Conservation (phyloP, 2,797 vertebrate species). For the Poeciliopsis infans region DNA sequence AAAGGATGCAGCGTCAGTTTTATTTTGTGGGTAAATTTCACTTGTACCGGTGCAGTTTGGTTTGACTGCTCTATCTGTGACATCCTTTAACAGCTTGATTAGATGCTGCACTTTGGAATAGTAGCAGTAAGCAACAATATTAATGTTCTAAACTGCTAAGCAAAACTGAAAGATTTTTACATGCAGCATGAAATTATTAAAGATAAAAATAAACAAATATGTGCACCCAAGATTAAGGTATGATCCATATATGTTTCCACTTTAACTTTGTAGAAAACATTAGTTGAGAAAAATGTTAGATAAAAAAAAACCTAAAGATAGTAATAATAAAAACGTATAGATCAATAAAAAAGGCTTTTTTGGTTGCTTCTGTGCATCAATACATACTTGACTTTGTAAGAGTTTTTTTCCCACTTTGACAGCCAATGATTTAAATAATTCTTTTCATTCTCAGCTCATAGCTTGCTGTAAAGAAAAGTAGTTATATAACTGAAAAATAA, state of each 20-base stretch:
- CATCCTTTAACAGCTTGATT: neutral
- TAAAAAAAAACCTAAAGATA: neutral
- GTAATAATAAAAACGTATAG: neutral
- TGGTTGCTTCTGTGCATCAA: neutral
- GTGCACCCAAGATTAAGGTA: neutral
- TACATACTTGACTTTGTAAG: neutral
- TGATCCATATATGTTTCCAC: neutral
- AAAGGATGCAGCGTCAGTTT: constrained; percentile 22
- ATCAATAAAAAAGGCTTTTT: neutral
- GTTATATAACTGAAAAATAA: neutral
- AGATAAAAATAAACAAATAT: neutral
- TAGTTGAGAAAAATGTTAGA: neutral
- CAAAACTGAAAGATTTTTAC: neutral
- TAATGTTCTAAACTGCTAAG: neutral
- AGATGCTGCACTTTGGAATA: neutral
- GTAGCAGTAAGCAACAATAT: neutral
- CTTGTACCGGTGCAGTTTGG: neutral
- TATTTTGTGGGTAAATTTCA: neutral
- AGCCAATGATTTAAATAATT: neutral
- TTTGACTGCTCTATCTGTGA: constrained; percentile 6
- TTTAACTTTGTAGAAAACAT: neutral
- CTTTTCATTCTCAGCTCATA: neutral
- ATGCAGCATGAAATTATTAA: neutral
- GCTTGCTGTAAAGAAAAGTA: neutral
- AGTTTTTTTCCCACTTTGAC: neutral